Evolutionary conservation across 1,140 invertebrate species (phyloP), one percentile per base, ranked within the genome.

Genomic region (Zaprionus capensis): DNA sequence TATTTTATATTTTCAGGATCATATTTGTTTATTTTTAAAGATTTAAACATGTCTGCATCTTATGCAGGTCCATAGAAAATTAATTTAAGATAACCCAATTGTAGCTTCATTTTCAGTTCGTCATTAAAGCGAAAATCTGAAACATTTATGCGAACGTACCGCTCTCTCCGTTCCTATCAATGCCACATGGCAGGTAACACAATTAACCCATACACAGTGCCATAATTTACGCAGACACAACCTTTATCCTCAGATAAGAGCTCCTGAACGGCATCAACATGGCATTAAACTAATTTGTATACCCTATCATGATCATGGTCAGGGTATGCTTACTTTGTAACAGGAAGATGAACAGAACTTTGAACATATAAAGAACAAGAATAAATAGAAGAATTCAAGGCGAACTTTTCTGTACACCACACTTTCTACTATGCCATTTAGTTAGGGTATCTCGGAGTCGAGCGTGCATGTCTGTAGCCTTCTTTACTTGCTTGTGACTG

Each of bases 221-320:
- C 26, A 46, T 72, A 76, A 76, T 76, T 76, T 72, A 70, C 57
- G 56, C 34, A 34, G 69, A 72, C 62, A 71, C 69, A 56, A 65
- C 55, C 62, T 22, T 66, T 65, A 61, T 53, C 55, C 38, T 58
- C 28, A 56, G 55, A 72, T 76, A 72, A 58, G 22, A 14, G 34
- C 44, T 44, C 28, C 70, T 26, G n/a, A 46, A 46, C 41, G 41
- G n/a, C 41, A 17, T 46, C 41, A 46, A 46, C 41, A 46, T 51
- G 34, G 38, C 74, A 61, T 62, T 77, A 73, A 77, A 77, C 75
- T 73, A 77, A 77, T 77, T 77, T 77, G 7, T 46, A 46, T 46
- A 46, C 41, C n/a, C 41, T 46, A 7, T n/a, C n/a, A 9, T 46
- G 6, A 46, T 17, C 9, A 46, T 46, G 7, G 2, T 17, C 6